Evolutionary conservation across 2,113 vertebrate genomes (phyloP).

Genomic region (Epinephelus moara): DNA sequence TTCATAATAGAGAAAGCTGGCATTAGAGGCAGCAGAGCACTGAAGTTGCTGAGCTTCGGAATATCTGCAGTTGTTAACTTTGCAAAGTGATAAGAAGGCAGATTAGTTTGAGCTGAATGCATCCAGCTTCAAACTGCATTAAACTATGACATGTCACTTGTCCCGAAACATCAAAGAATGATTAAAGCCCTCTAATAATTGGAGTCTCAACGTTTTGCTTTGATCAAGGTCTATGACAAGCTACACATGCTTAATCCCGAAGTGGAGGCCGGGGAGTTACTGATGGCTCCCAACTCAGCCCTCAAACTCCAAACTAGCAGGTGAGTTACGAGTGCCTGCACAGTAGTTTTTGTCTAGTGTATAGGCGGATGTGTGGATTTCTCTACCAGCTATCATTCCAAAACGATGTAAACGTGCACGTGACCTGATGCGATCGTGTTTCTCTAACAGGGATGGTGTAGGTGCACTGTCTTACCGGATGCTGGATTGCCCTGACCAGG

Average conservation of each 20-base stretch:
- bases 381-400: not conserved
- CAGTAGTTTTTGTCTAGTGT: not conserved
- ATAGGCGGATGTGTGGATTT: not conserved
- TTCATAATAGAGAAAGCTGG: conserved; percentile 12
- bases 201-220: conserved; percentile 53
- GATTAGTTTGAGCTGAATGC: conserved; percentile 64
- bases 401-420: not conserved
- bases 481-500: conserved; percentile 86
- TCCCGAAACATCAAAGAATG: conserved; percentile 62
- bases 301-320: conserved; percentile 85
- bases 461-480: conserved; percentile 89
- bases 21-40: conserved; percentile 32
- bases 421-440: not conserved
- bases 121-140: conserved; percentile 62
- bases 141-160: conserved; percentile 53
- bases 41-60: conserved; percentile 43
- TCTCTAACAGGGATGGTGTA: conserved; percentile 85
- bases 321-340: conserved; percentile 60
- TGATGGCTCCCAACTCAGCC: conserved; percentile 85
- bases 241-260: conserved; percentile 88
- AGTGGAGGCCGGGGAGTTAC: conserved; percentile 87
- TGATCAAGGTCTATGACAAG: conserved; percentile 92
- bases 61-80: conserved; percentile 53
- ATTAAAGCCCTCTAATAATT: conserved; percentile 60
- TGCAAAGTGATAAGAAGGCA: conserved; percentile 59